phyloP scores from a whole-genome alignment of 2,797 vertebrate species.

The Pangasius djambal region DNA sequence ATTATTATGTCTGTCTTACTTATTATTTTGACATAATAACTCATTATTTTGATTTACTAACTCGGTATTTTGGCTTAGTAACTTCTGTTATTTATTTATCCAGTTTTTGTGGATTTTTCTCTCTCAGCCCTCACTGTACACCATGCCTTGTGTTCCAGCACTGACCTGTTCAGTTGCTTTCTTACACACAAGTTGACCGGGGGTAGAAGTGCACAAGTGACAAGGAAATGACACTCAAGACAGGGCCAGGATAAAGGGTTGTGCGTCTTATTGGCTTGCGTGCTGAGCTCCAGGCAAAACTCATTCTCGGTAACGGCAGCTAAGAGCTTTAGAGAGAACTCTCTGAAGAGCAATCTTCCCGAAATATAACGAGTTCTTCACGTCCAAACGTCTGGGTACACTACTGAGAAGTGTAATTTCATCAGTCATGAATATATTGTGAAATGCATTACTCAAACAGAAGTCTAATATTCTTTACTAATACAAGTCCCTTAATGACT shows the following conservation, averaged over 20 bases:
- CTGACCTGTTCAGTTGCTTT: constrained; percentile 34
- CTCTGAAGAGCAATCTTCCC: constrained; percentile 4
- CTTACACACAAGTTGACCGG: constrained; percentile 54
- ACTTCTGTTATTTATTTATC: not conserved
- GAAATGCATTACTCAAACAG: not conserved
- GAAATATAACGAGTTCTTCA: not conserved
- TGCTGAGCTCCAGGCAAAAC: constrained; percentile 29
- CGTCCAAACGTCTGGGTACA: constrained; percentile 5
- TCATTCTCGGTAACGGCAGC: constrained; percentile 27
- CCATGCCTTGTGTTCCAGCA: constrained; percentile 41
- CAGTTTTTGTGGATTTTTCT: not conserved
- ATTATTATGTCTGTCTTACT: not conserved
- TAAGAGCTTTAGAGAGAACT: not conserved
- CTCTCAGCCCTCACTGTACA: not conserved
- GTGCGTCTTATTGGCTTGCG: constrained; percentile 39
- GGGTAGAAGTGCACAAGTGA: constrained; percentile 41
- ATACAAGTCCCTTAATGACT: not conserved
- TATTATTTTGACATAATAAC: not conserved
- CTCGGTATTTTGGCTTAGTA: not conserved
- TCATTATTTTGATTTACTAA: not conserved
- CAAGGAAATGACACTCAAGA: constrained; percentile 45
- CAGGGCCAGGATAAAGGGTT: constrained; percentile 27
- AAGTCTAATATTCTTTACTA: not conserved
- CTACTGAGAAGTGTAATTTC: not conserved
- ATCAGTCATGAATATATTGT: not conserved